A percentile compares a stretch with the other conserved stretches of the same genome.
Evolutionary conservation across 2,113 vertebrate species (phyloP).

Genomic region (Neolamprologus sp.): DNA sequence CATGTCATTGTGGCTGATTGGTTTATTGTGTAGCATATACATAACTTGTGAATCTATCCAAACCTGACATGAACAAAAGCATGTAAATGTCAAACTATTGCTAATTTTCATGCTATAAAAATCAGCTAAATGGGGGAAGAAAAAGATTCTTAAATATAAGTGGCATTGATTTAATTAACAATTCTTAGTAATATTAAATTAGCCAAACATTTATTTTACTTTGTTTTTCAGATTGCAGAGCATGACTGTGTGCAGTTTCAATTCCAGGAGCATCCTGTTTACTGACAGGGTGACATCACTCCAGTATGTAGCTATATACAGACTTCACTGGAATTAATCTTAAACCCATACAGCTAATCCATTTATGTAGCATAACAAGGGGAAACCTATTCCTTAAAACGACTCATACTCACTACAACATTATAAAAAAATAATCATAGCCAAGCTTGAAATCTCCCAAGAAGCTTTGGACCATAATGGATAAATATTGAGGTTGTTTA

Average conservation of each 20-base stretch:
- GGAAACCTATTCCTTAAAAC: background rate
- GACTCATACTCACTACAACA: background rate
- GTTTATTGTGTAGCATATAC: background rate
- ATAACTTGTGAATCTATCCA: background rate
- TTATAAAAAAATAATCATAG: accelerated
- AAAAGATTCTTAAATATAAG: background rate
- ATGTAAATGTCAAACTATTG: background rate
- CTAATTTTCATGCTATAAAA: background rate
- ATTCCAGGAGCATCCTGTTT: background rate
- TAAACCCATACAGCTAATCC: background rate
- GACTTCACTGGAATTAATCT: background rate
- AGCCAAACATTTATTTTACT: background rate
- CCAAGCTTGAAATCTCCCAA: background rate
- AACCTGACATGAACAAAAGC: background rate
- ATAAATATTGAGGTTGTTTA: background rate
- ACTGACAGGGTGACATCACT: background rate
- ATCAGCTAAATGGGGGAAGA: background rate
- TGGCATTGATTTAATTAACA: background rate
- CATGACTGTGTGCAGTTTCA: background rate
- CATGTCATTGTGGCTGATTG: background rate
- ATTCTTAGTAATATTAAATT: background rate
- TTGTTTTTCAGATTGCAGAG: background rate
- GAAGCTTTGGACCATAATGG: background rate
- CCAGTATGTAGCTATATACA: background rate
- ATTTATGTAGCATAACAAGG: background rate